Conservation (phyloP, 2,888 invertebrate genomes). For the Oxystoma pomonae region DNA sequence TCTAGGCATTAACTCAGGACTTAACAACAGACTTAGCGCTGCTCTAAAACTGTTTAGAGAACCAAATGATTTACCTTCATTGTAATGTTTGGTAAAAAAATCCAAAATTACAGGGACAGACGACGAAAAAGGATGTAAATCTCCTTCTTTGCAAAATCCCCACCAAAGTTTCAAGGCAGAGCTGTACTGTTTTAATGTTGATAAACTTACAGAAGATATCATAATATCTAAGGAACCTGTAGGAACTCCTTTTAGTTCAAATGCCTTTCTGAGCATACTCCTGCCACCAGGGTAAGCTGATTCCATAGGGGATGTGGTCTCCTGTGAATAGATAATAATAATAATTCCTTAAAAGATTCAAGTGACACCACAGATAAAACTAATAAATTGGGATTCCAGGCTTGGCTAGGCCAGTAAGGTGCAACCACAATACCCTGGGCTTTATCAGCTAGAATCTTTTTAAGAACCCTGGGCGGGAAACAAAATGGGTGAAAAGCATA, state of each 20-base stretch:
- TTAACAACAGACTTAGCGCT: constrained; percentile 8
- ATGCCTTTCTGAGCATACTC: not conserved
- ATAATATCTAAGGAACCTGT: not conserved
- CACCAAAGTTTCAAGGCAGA: constrained; percentile 11
- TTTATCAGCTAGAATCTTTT: not conserved
- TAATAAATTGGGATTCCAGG: constrained; percentile 1
- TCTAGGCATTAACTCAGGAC: constrained; percentile 9
- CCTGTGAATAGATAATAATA: constrained; percentile 1
- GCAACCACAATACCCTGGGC: not conserved
- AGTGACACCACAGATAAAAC: not conserved
- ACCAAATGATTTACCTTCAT: constrained; percentile 10
- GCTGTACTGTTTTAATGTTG: constrained; percentile 11
- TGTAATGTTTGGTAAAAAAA: constrained; percentile 11
- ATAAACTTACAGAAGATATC: not conserved
- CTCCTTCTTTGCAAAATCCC: constrained; percentile 3
- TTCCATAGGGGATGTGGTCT: constrained; percentile 4
- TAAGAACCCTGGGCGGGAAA: not conserved
- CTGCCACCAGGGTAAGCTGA: constrained; percentile 8
- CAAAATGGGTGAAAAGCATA: constrained; percentile 2
- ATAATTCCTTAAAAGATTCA: constrained; percentile 1
- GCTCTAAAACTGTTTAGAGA: constrained; percentile 14
- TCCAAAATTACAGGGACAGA: constrained; percentile 4
- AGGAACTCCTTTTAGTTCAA: constrained; percentile 1
- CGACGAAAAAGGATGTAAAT: constrained; percentile 1
- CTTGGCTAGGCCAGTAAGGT: not conserved